Percentiles rank a stretch among this genome's conserved stretches.
Conservation (phyloP, 1,140 invertebrate species). For the Drosophila pectinifera region DNA sequence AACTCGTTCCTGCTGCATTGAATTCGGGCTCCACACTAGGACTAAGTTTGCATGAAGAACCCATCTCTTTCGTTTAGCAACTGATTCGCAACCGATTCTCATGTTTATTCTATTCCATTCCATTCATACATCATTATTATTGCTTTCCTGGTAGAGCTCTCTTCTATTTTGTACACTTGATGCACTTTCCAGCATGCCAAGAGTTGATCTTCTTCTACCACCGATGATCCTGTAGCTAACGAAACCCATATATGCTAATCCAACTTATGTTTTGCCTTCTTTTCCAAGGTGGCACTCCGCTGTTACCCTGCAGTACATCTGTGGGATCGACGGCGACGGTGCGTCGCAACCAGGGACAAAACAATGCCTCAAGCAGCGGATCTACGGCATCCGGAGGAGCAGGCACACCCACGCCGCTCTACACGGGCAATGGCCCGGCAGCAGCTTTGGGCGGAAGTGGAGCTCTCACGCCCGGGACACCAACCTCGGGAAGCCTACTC, state of each 20-base stretch:
- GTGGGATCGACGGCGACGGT: slow-evolving; percentile 59
- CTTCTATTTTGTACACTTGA: slow-evolving; percentile 38
- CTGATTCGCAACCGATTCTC: slow-evolving; percentile 50
- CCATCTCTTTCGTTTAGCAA: slow-evolving; percentile 28
- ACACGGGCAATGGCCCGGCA: slow-evolving; percentile 52
- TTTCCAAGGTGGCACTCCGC: slow-evolving; percentile 86
- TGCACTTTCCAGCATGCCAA: slow-evolving; percentile 65
- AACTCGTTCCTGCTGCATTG: slow-evolving; percentile 46
- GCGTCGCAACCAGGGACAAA: slow-evolving; percentile 48
- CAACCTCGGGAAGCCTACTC: slow-evolving; percentile 57
- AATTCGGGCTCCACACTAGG: slow-evolving; percentile 50
- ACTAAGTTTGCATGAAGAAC: slow-evolving; percentile 46
- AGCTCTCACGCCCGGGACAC: slow-evolving; percentile 58
- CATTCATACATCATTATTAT: slow-evolving; percentile 24
- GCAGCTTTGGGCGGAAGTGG: slow-evolving; percentile 27
- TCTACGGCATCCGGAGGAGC: slow-evolving; percentile 10
- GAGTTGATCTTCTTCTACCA: slow-evolving; percentile 47
- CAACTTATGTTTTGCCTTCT: slow-evolving; percentile 14
- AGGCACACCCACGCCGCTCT: slow-evolving; percentile 42
- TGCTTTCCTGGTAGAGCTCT: slow-evolving; percentile 39
- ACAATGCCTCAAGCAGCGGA: slow-evolving; percentile 32
- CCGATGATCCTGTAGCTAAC: not conserved
- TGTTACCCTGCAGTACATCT: slow-evolving; percentile 85
- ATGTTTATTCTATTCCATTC: slow-evolving; percentile 34
- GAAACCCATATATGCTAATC: slow-evolving; percentile 27